These are phyloP conservation scores for Hypanus sabinus DNA, from an alignment of 2,113 vertebrate species.

Conservation along the genomic window DNA sequence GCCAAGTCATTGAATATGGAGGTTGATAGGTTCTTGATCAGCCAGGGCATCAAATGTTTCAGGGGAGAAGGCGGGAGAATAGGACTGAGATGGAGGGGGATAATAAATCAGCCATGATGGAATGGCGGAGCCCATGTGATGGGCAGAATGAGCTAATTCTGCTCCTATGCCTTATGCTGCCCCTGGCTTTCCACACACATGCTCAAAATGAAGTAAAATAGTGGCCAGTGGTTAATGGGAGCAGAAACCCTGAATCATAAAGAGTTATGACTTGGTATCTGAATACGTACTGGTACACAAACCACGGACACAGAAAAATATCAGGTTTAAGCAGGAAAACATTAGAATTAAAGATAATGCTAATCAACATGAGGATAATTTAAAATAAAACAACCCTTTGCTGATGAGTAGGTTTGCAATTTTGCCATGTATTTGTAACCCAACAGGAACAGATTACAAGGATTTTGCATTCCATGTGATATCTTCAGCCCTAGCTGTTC, in stretches of 20 bases:
- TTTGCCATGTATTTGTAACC: not conserved
- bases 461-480: not conserved
- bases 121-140: no score
- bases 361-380: not conserved
- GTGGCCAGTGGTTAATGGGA: not conserved
- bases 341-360: not conserved
- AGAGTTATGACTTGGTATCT: not conserved
- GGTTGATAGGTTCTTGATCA: no score
- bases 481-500: not conserved
- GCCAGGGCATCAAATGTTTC: no score
- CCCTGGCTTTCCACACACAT: no score
- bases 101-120: no score
- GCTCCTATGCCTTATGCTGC: no score
- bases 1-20: no score
- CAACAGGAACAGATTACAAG: not conserved
- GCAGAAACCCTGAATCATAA: not conserved
- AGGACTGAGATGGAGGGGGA: no score
- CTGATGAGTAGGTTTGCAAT: not conserved
- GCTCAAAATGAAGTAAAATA: not conserved
- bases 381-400: not conserved
- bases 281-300: not conserved
- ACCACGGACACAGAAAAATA: not conserved
- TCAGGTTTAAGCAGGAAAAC: not conserved
- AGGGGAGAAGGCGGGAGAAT: no score
- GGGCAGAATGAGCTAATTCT: no score